phyloP scores from a whole-genome alignment of 2,113 vertebrate genomes.

The Mobula birostris region DNA sequence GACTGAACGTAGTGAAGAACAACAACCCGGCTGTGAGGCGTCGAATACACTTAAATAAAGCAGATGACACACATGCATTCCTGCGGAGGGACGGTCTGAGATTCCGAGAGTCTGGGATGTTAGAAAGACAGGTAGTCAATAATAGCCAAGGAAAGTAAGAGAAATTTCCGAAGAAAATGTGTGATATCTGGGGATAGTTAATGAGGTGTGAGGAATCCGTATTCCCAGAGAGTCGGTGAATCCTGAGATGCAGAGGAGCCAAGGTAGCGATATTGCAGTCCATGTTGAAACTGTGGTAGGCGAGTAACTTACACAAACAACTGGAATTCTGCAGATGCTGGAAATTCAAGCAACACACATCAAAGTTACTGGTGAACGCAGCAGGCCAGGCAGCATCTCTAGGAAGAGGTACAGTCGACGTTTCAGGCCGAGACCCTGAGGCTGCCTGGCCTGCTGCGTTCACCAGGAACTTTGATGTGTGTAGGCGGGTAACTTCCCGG shows the following conservation, averaged over 20 bases:
- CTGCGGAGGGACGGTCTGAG: neutral
- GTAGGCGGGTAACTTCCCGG: too few relatives aligned
- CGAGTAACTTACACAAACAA: too few relatives aligned
- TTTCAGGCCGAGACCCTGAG: too few relatives aligned
- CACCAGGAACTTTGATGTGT: too few relatives aligned
- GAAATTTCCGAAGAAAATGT: neutral
- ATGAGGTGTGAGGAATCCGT: neutral
- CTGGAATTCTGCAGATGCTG: too few relatives aligned
- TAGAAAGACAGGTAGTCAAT: too few relatives aligned
- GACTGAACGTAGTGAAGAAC: too few relatives aligned
- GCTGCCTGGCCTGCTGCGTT: too few relatives aligned
- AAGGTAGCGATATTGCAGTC: neutral
- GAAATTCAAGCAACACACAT: too few relatives aligned
- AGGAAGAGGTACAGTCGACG: too few relatives aligned
- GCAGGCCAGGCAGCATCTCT: too few relatives aligned
- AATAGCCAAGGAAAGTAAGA: neutral
- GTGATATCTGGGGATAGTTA: neutral
- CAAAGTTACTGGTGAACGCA: too few relatives aligned
- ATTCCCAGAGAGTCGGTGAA: neutral
- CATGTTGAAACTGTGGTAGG: neutral
- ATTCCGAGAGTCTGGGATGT: neutral
- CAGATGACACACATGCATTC: neutral
- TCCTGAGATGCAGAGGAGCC: neutral
- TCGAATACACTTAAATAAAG: neutral
- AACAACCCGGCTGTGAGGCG: neutral